Evolutionary conservation across 2,888 invertebrate genomes (phyloP).

Genomic region (Heliconius hortense): DNA sequence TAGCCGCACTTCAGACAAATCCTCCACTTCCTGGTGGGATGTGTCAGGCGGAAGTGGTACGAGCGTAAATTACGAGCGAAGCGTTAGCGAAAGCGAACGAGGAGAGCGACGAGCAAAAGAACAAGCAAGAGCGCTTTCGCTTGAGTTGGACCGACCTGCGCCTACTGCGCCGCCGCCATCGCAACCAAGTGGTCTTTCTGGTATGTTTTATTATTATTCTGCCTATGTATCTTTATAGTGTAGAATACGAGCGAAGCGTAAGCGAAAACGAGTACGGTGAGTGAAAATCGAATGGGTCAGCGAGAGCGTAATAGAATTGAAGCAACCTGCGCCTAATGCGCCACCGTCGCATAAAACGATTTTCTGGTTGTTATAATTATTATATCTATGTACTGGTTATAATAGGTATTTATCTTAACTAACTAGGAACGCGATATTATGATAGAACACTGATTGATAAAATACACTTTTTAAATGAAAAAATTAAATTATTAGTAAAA

Average conservation of each 20-base stretch:
- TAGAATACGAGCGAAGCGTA: no score
- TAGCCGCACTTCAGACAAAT: conserved; percentile 51
- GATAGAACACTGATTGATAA: no score
- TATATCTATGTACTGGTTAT: no score
- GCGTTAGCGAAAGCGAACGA: conserved; percentile 77
- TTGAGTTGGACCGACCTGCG: conserved; percentile 86
- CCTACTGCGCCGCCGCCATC: conserved; percentile 47
- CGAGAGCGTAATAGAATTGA: neutral
- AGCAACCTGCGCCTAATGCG: no score
- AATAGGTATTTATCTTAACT: no score
- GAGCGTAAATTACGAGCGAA: conserved; percentile 79
- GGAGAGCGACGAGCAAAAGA: conserved; percentile 60
- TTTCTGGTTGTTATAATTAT: no score
- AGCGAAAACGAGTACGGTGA: no score
- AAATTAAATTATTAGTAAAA: no score
- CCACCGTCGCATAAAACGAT: no score
- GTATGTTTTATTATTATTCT: neutral
- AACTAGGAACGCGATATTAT: no score
- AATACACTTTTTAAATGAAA: no score
- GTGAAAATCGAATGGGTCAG: no score
- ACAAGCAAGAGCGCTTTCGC: conserved; percentile 85
- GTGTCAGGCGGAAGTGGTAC: conserved; percentile 58
- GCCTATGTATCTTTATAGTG: neutral
- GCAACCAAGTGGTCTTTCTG: neutral
- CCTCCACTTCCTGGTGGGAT: conserved; percentile 69